phyloP scores from a whole-genome alignment of 2,113 vertebrate genomes.

The Myodes glareolus region DNA sequence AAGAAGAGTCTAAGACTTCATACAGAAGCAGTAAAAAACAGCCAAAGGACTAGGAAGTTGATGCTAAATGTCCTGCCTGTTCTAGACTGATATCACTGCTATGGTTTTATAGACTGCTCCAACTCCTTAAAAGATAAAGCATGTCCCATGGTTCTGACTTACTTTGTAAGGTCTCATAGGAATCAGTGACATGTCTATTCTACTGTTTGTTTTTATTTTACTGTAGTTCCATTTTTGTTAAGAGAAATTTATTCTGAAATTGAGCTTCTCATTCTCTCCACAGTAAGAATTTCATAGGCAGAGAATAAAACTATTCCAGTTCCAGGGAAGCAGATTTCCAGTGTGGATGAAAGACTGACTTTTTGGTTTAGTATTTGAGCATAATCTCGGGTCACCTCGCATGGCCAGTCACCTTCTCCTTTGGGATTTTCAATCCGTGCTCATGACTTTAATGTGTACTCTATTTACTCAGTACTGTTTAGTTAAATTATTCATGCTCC shows the following conservation, averaged over 20 bases:
- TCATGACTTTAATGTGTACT: background rate
- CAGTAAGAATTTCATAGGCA: background rate
- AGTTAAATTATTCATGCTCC: background rate
- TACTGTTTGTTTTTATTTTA: background rate
- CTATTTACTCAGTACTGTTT: background rate
- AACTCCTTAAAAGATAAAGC: background rate
- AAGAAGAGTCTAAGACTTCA: background rate
- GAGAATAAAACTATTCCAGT: background rate
- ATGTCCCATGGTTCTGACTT: background rate
- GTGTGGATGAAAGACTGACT: background rate
- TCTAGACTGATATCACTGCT: background rate
- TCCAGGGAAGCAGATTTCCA: background rate
- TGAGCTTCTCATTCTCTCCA: background rate
- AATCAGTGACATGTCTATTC: background rate
- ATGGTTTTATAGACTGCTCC: background rate
- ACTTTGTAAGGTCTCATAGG: background rate
- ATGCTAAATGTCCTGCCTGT: background rate
- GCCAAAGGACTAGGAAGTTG: background rate
- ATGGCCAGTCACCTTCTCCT: background rate
- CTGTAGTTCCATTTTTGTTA: background rate
- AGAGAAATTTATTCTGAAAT: constrained; percentile 37
- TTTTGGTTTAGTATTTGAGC: background rate
- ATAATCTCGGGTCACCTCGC: background rate
- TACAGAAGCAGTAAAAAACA: background rate
- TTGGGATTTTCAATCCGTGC: background rate